Percentiles rank a stretch among this genome's conserved stretches.
These are phyloP conservation scores for Thera britannica DNA, from an alignment of 2,888 invertebrate species.

Conservation along the genomic window DNA sequence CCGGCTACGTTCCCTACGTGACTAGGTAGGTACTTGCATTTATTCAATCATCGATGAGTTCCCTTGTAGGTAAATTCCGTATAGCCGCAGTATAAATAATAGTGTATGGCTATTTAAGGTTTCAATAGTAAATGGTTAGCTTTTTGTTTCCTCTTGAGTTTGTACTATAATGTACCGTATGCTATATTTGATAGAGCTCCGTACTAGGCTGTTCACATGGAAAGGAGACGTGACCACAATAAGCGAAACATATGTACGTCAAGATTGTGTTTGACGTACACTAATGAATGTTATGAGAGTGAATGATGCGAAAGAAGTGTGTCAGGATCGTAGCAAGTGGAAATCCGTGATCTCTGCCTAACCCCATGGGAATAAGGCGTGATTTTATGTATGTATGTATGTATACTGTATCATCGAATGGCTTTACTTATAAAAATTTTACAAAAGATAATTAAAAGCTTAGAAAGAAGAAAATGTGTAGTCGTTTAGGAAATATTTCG, in stretches of 20 bases:
- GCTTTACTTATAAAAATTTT: no score
- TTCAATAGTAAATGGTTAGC: neutral
- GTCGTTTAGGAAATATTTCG: no score
- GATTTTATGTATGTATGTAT: no score
- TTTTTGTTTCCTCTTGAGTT: constrained; percentile 4
- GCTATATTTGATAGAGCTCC: constrained; percentile 1
- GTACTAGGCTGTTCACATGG: neutral
- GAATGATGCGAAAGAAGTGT: no score
- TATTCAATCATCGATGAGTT: constrained; percentile 41
- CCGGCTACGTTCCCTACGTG: constrained; percentile 7
- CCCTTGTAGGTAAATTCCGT: constrained; percentile 32
- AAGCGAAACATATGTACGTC: neutral
- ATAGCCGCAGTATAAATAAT: constrained; percentile 9
- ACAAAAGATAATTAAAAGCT: neutral
- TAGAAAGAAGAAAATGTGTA: no score
- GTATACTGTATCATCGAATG: no score
- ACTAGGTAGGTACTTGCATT: constrained; percentile 29
- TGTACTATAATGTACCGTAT: neutral
- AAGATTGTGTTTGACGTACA: neutral
- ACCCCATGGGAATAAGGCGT: no score
- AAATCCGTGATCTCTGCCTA: no score
- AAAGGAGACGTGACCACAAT: neutral
- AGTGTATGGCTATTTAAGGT: constrained; percentile 18
- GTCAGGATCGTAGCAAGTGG: no score
- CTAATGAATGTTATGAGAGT: no score